These are phyloP conservation scores for Mactromeris polynyma DNA, from an alignment of 2,888 invertebrate species.

Conservation along the genomic window DNA sequence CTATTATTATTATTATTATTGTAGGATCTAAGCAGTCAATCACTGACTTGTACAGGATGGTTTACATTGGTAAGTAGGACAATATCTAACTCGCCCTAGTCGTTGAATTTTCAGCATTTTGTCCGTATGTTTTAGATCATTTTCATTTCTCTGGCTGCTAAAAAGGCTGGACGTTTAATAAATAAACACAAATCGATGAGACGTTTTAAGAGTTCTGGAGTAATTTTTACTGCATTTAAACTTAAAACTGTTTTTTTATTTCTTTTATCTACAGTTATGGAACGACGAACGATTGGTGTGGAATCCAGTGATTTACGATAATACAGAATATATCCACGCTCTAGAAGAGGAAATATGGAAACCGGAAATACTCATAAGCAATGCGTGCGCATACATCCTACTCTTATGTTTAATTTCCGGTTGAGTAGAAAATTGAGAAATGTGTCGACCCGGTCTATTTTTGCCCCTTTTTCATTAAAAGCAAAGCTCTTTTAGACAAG, in stretches of 20 bases:
- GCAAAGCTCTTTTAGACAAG: too few species aligned
- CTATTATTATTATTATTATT: neutral
- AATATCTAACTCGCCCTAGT: too few species aligned
- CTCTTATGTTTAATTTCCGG: neutral
- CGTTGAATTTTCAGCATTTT: too few species aligned
- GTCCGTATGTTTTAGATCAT: too few species aligned
- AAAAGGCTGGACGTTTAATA: too few species aligned
- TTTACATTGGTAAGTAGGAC: constrained; percentile 63
- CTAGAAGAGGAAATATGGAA: constrained; percentile 67
- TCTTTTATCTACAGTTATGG: constrained; percentile 68
- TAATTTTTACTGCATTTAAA: too few species aligned
- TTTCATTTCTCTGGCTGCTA: too few species aligned
- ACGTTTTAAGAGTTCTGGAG: too few species aligned
- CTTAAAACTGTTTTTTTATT: too few species aligned
- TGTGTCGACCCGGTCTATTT: too few species aligned
- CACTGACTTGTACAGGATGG: constrained; percentile 55
- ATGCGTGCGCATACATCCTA: constrained; percentile 50
- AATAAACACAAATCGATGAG: too few species aligned
- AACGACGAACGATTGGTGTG: constrained; percentile 56
- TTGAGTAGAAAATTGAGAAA: neutral
- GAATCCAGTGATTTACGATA: constrained; percentile 53
- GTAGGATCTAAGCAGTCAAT: constrained; percentile 51
- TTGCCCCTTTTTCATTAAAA: too few species aligned
- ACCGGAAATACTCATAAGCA: constrained; percentile 66
- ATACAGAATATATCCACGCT: constrained; percentile 64